Evolutionary conservation across 1,140 invertebrate genomes (phyloP).

Genomic region (Mesaphorura yosii): DNA sequence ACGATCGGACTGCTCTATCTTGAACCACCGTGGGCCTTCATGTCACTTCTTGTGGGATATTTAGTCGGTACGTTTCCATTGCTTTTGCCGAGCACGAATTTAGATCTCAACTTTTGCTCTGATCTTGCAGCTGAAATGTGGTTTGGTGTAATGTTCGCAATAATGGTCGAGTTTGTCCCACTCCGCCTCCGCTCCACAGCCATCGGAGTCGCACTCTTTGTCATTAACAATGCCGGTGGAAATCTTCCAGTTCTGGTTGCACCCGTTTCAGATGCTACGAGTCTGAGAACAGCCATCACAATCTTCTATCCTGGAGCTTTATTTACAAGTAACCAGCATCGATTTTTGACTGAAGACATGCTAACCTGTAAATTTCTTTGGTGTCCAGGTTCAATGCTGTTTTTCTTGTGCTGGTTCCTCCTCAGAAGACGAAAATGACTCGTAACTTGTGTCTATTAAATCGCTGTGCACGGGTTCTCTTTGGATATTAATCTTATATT

Average conservation of each 20-base stretch:
- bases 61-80: slow-evolving; percentile 56
- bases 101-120: slow-evolving; percentile 16
- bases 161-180: slow-evolving; percentile 76
- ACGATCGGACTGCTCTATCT: slow-evolving; percentile 80
- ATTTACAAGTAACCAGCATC: slow-evolving; percentile 56
- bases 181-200: slow-evolving; percentile 64
- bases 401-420: slow-evolving; percentile 18
- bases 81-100: slow-evolving; percentile 1
- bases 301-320: slow-evolving; percentile 79
- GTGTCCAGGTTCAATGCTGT: slow-evolving; percentile 20
- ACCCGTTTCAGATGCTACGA: slow-evolving; percentile 62
- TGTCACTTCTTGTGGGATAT: slow-evolving; percentile 69
- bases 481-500: too few species aligned
- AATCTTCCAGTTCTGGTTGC: slow-evolving; percentile 77
- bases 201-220: slow-evolving; percentile 72
- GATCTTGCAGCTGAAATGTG: slow-evolving; percentile 70
- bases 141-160: slow-evolving; percentile 81
- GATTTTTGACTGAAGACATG: not conserved
- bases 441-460: not conserved
- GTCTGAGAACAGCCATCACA: slow-evolving; percentile 68
- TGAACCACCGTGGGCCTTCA: slow-evolving; percentile 68
- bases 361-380: not conserved
- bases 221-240: slow-evolving; percentile 88
- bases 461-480: too few species aligned
- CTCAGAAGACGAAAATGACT: slow-evolving; percentile 7